A percentile compares a stretch with the other conserved stretches of the same genome.
These are phyloP conservation scores for Heliconius hortense DNA, from an alignment of 2,888 invertebrate genomes.

Conservation along the genomic window DNA sequence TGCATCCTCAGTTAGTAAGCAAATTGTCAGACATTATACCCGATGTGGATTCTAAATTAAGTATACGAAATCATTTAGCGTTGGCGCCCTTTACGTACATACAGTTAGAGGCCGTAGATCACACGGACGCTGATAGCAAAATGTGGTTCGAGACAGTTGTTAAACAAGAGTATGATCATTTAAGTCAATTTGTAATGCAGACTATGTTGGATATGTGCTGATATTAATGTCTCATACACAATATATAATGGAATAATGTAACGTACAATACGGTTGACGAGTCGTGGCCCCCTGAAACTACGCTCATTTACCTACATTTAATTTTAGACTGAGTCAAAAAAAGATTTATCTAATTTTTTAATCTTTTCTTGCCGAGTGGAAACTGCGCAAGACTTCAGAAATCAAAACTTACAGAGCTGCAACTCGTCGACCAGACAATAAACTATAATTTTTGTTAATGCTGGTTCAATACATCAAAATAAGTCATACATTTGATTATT, in stretches of 20 bases:
- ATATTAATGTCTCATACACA: neutral
- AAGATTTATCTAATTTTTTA: neutral
- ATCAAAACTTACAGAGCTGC: neutral
- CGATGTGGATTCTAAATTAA: slow-evolving; percentile 59
- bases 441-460: neutral
- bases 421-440: neutral
- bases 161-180: slow-evolving; percentile 53
- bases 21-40: slow-evolving; percentile 59
- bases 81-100: slow-evolving; percentile 65
- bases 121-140: slow-evolving; percentile 55
- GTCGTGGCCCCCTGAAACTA: neutral
- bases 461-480: neutral
- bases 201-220: slow-evolving; percentile 50
- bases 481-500: neutral
- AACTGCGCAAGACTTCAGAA: neutral
- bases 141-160: slow-evolving; percentile 58
- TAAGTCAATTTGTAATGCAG: slow-evolving; percentile 58
- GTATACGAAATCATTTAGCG: slow-evolving; percentile 66
- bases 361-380: neutral
- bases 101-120: slow-evolving; percentile 49
- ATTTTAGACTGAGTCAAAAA: no score
- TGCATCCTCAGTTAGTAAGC: slow-evolving; percentile 60
- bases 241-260: neutral
- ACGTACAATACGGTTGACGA: neutral
- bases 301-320: no score